Base-by-base conservation (phyloP, 1,140 invertebrate genomes). In the Drosophila quadrilineata region DNA sequence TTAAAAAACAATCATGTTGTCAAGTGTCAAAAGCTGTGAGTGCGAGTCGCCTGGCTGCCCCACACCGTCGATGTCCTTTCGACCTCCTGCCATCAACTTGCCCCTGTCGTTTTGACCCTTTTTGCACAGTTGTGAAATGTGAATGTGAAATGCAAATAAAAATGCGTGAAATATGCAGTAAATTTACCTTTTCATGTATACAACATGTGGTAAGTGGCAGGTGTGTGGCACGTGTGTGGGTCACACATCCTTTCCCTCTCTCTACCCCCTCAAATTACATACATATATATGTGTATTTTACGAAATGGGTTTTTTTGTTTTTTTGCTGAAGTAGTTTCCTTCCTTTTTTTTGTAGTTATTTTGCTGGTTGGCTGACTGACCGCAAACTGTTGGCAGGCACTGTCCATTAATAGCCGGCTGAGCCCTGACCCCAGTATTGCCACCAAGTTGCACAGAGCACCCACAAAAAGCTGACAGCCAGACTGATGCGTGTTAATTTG, bases 1-100 rank as follows among this genome's bases (percentile, higher is more conserved):
- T 84, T 77, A 29, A 76, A 82, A 76, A 84, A 82, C 76, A 82
- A 82, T 82, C 76, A 82, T 71, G 75, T 76, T 82, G 76, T 84
- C 76, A 82, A 82, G 73, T 82, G 76, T 84, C 76, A 82, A 84
- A 73, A 66, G 76, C 71, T 77, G 31, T 63, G 64, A 69, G 67
- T 72, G 49, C 65, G 48, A 62, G 53, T 17, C n/a, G n/a, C n/a
- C n/a, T n/a, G n/a, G n/a, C n/a, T n/a, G 36, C 65, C 56, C 36
- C 17, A 43, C 59, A 21, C n/a, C n/a, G 16, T 45, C 10, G n/a
- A 6, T 8, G 14, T 6, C 6, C 43, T 22, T 28, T 33, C 14
- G 12, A 17, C 31, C 16, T 16, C 17, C 28, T 4, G 35, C 57
- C 50, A 35, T 10, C 24, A 38, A 19, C 3, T 38, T 14, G 12